Evolutionary conservation across 1,140 invertebrate genomes (phyloP), one percentile per base, ranked within the genome.

Genomic region (Oscheius sp.): DNA sequence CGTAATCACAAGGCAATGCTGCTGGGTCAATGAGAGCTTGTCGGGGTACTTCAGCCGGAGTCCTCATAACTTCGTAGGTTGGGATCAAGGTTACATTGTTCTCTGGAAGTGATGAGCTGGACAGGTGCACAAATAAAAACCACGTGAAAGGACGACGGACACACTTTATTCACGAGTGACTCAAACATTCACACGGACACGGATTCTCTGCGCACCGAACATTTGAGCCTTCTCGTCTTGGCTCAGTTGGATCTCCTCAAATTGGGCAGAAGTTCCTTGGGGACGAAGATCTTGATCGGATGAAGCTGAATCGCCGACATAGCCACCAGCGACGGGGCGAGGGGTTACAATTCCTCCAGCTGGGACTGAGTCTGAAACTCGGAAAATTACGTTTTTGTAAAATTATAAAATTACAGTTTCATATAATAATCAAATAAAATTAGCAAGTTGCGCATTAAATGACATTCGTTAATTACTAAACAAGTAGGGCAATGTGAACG

Each of bases 1-100:
- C 69, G 58, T 23, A 64, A n/a, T 64, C 52, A 23, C 69, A 71
- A 28, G 58, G 52, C 1, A 58, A 36, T 15, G 69, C 69, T 29
- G 58, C 58, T 4, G 69, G 69, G 36, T 71, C 69, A 28, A 71
- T 71, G 10, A 63, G 7, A 7, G 61, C 10, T 7, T 63, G 49
- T 7, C 23, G 49, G 23, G 49, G 49, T 7, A 55, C 23, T 4
- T 55, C 49, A 7, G 23, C 23, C 49, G 49, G 49, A 7, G 15
- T 55, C 28, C 49, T 15, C 15, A 55, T 55, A 23, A 55, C 49
- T 7, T 7, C 49, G 28, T 55, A 55, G 49, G 49, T 55, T 7
- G 49, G 49, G 7, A 55, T 55, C 4, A 55, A 20, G 7, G 49
- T 55, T 4, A 26, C 15, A 26, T 55, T 55, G 23, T 15, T 4